These are phyloP conservation scores for Artemia franciscana DNA, from an alignment of 1,140 invertebrate species.

Conservation along the genomic window DNA sequence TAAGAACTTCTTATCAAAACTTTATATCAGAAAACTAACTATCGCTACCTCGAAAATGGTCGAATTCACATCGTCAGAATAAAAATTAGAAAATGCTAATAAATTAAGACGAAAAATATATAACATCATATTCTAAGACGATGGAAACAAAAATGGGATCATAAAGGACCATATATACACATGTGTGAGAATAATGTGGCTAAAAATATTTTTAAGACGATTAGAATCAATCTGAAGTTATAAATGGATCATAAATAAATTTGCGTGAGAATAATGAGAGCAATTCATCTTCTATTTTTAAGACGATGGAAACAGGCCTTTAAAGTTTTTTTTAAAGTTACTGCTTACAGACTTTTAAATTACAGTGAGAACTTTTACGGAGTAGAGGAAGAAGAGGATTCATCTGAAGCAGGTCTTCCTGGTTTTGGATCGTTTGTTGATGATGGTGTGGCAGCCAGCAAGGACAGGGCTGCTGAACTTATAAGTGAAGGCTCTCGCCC, in stretches of 20 bases:
- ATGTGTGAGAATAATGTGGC: not conserved
- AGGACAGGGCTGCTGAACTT: not conserved
- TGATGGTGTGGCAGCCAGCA: not conserved
- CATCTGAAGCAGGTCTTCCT: not conserved
- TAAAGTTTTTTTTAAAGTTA: not conserved
- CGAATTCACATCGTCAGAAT: too few relatives aligned
- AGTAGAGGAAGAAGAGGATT: conserved; percentile 5
- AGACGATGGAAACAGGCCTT: not conserved
- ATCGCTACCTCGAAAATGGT: too few relatives aligned
- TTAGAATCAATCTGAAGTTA: not conserved
- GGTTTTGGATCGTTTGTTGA: not conserved
- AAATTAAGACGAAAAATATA: too few relatives aligned
- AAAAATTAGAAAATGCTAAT: too few relatives aligned
- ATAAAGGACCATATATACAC: not conserved
- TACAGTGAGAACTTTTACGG: conserved; percentile 8
- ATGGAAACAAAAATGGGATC: too few relatives aligned
- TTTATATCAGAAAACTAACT: too few relatives aligned
- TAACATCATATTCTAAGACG: too few relatives aligned
- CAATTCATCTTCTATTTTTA: not conserved
- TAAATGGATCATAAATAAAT: not conserved
- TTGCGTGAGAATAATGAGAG: not conserved
- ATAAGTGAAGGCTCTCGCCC: not conserved
- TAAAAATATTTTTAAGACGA: not conserved
- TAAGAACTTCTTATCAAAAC: too few relatives aligned
- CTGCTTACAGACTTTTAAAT: not conserved